phyloP scores from a whole-genome alignment of 1,140 invertebrate genomes.

The Pachyrhynchus sulphureomaculatus region DNA sequence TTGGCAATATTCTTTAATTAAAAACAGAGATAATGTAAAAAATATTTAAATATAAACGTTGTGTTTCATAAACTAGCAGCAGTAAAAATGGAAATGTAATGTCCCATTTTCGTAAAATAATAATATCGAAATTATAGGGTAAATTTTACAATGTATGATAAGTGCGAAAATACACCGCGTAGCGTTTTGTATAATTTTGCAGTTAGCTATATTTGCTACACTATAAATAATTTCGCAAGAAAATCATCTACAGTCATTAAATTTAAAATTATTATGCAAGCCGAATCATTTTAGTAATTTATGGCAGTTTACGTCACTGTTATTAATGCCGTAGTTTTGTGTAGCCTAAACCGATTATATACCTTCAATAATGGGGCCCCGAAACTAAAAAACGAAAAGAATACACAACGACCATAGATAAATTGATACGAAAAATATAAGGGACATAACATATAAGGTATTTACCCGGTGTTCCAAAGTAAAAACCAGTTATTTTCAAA shows the following conservation, averaged over 20 bases:
- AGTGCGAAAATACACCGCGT: background rate
- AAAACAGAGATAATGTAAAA: background rate
- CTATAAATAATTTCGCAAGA: slow-evolving; percentile 15
- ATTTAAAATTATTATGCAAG: slow-evolving; percentile 17
- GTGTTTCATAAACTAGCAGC: background rate
- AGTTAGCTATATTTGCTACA: slow-evolving; percentile 10
- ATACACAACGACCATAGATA: slow-evolving; percentile 19
- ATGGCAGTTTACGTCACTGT: slow-evolving; percentile 13
- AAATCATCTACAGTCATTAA: slow-evolving; percentile 15
- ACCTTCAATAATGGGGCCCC: slow-evolving; percentile 9
- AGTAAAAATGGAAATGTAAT: background rate
- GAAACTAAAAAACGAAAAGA: slow-evolving; percentile 8
- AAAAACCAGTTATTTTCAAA: slow-evolving; percentile 31
- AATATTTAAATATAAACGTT: background rate
- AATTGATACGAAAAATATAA: slow-evolving; percentile 24
- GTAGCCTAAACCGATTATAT: slow-evolving; percentile 6
- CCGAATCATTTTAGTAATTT: slow-evolving; percentile 13
- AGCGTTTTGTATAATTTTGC: slow-evolving; percentile 8
- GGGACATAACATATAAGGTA: slow-evolving; percentile 16
- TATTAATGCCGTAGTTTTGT: slow-evolving; percentile 10
- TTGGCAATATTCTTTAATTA: no score
- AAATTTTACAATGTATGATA: slow-evolving; percentile 7
- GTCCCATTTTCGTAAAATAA: background rate
- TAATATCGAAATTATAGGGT: slow-evolving; percentile 1
- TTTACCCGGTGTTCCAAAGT: slow-evolving; percentile 11